Conservation (phyloP, 2,888 invertebrate species). For the Metopia argyrocephala region DNA sequence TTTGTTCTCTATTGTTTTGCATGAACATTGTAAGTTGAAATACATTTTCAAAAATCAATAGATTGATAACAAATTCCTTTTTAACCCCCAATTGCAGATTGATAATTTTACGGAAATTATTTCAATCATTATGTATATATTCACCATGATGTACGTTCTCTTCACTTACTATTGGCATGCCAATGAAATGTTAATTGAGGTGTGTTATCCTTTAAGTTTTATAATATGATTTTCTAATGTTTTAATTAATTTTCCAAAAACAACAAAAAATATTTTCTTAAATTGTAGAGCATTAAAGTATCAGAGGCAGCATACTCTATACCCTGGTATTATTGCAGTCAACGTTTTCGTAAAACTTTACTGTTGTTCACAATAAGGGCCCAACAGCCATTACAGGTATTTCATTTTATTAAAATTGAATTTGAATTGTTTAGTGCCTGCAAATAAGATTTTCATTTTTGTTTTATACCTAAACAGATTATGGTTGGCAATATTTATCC, state of each 20-base stretch:
- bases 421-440: background rate
- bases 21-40: conserved; percentile 72
- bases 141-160: conserved; percentile 74
- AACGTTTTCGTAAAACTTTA: conserved; percentile 70
- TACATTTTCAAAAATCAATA: background rate
- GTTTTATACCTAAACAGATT: too few species aligned
- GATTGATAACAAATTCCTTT: background rate
- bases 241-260: background rate
- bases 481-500: conserved; percentile 71
- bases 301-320: conserved; percentile 73
- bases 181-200: conserved; percentile 74
- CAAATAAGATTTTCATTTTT: too few species aligned
- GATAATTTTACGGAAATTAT: conserved; percentile 67
- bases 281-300: conserved; percentile 71
- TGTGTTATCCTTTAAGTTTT: conserved; percentile 54
- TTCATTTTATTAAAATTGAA: background rate
- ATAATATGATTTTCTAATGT: conserved; percentile 3
- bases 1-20: conserved; percentile 73
- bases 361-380: conserved; percentile 72
- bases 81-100: conserved; percentile 55
- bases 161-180: conserved; percentile 76
- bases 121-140: conserved; percentile 72
- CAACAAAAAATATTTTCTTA: background rate
- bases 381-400: conserved; percentile 73
- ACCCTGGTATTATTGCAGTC: conserved; percentile 72